Conservation (phyloP, 2,888 invertebrate species). For the Meganola albula region DNA sequence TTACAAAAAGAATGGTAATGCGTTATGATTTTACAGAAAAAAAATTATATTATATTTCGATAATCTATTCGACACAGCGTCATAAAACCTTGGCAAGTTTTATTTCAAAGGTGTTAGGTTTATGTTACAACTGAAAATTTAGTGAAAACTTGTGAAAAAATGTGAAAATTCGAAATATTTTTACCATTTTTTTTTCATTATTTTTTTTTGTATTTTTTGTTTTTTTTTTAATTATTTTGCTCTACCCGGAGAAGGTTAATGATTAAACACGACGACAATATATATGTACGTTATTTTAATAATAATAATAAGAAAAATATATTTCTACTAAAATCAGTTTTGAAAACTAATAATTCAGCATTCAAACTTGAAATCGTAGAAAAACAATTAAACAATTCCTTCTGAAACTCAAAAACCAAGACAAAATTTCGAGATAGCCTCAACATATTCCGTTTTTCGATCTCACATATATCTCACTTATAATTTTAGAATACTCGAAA, state of each 20-base stretch:
- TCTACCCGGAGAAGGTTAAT: slow-evolving; percentile 61
- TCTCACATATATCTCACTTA: not conserved
- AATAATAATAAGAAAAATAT: slow-evolving; percentile 26
- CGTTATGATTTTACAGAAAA: slow-evolving; percentile 14
- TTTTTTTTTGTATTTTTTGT: slow-evolving; percentile 32
- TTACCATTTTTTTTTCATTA: slow-evolving; percentile 32
- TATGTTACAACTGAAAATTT: slow-evolving; percentile 7
- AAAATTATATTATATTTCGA: slow-evolving; percentile 27
- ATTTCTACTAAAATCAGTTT: slow-evolving; percentile 51
- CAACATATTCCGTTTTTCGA: slow-evolving; percentile 7
- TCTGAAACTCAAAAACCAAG: slow-evolving; percentile 15
- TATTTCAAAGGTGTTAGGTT: slow-evolving; percentile 13
- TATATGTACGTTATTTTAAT: slow-evolving; percentile 32
- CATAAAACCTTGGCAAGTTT: slow-evolving; percentile 13
- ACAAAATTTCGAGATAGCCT: slow-evolving; percentile 6
- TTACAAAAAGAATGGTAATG: slow-evolving; percentile 12
- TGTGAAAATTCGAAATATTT: slow-evolving; percentile 45
- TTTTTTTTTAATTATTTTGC: slow-evolving; percentile 42
- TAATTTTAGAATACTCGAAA: slow-evolving; percentile 2
- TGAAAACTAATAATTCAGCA: slow-evolving; percentile 25
- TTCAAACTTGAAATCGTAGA: slow-evolving; percentile 58
- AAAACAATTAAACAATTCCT: slow-evolving; percentile 35
- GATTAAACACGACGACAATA: slow-evolving; percentile 66
- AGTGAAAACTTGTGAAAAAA: slow-evolving; percentile 23
- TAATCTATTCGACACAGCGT: too few species aligned